Evolutionary conservation across 2,888 invertebrate species (phyloP).

Genomic region (Enchytraeus crypticus): DNA sequence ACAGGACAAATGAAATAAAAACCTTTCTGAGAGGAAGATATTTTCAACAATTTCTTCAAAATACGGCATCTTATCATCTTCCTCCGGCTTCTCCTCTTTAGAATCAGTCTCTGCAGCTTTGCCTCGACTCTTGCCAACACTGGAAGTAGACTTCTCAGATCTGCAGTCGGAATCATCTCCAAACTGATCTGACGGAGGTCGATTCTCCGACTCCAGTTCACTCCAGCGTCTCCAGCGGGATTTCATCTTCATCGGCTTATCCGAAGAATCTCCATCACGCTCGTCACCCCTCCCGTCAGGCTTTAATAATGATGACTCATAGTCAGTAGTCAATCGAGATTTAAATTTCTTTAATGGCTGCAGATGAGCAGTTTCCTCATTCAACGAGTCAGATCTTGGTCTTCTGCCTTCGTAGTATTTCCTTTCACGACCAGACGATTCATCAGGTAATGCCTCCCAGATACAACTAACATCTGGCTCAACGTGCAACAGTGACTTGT

Average conservation of each 20-base stretch:
- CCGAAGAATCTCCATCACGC: background rate
- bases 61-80: conserved; percentile 15
- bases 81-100: conserved; percentile 3
- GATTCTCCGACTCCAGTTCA: conserved; percentile 20
- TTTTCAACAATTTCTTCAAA: conserved; percentile 70
- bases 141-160: background rate
- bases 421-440: background rate
- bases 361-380: background rate
- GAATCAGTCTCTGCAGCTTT: background rate
- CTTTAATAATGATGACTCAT: too few species aligned
- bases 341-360: background rate
- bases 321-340: background rate
- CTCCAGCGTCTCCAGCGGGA: conserved; percentile 29
- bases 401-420: background rate
- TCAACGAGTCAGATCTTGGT: background rate
- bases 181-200: background rate
- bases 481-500: background rate
- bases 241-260: conserved; percentile 25
- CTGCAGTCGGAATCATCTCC: background rate
- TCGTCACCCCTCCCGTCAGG: too few species aligned
- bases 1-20: conserved; percentile 6
- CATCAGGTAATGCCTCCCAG: background rate
- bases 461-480: background rate
- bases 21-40: conserved; percentile 72
- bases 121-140: background rate